Base-by-base conservation (phyloP, 2,797 vertebrate genomes). In the Florisuga fusca region DNA sequence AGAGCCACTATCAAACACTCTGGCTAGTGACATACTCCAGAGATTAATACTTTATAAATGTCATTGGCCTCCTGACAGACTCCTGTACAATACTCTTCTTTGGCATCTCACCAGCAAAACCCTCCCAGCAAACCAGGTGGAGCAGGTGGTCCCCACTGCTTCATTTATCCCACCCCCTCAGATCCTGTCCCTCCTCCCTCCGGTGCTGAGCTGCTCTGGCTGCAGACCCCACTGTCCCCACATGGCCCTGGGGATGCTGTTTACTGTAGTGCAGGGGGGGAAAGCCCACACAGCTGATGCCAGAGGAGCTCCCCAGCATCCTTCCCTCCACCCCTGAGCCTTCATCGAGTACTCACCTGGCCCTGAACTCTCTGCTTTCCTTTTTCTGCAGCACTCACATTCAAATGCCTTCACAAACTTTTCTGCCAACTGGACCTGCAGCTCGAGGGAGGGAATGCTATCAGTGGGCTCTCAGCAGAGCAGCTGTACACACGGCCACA, bases 31-130 rank as follows among this genome's bases (percentile, higher is more conserved):
- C 80, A 90, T 48, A 2, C 86, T 43, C 86, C 72, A 45, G 93
- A 87, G 93, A 95, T 95, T 92, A 95, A 93, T 89, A 64, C 89
- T 95, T 96, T 15, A 90, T 94, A 94, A 95, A 94, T 97, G 94
- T 84, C 94, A 96, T 6, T 5, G 53, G 80, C 71, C 67, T 90
- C 54, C 81, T 66, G 88, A 68, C 58, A 88, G 72, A 72, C 72
- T 82, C 80, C 77, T 33, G 89, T 51, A 38, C 59, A 88, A 85
- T 73, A 73, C 78, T 87, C 33, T 54, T 89, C 68, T 41, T 74
- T 25, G 43, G 87, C 69, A n/a, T 90, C 77, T 54, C 12, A 6
- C 53, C 75, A 82, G 59, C 46, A 58, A 77, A 94, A 23, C 51
- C 51, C 67, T 71, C 68, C 7, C 2, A 41, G 69, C 3, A 18